Percentiles rank a stretch among this genome's conserved stretches.
phyloP scores from a whole-genome alignment of 2,797 vertebrate species.

The Natrix natrix region DNA sequence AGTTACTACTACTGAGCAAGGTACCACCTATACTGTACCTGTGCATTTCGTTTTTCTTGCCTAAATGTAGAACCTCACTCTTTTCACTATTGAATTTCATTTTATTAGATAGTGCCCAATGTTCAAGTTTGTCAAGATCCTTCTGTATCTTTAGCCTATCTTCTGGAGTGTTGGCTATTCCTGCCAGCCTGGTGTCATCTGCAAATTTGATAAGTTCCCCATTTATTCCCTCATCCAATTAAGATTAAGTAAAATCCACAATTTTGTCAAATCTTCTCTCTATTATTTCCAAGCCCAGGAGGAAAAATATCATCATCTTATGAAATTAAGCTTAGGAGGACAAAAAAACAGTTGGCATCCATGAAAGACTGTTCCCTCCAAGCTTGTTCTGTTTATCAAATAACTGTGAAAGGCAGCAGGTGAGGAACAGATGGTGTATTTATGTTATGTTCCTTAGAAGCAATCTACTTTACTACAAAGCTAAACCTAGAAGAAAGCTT shows the following conservation, averaged over 20 bases:
- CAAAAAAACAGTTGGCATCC: not conserved
- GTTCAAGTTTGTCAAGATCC: no score
- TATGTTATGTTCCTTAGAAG: not conserved
- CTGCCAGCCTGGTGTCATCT: no score
- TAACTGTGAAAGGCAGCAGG: not conserved
- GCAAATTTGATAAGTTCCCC: no score
- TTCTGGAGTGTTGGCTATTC: no score
- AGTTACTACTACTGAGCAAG: no score
- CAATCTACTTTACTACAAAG: not conserved
- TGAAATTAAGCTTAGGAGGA: not conserved
- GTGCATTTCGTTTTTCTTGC: no score
- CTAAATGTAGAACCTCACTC: no score
- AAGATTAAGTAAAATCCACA: not conserved
- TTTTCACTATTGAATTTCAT: no score
- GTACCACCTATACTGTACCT: no score
- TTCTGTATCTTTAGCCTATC: no score
- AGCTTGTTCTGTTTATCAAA: not conserved
- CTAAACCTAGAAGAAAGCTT: not conserved
- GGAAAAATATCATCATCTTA: not conserved
- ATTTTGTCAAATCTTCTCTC: not conserved
- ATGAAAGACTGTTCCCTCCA: not conserved
- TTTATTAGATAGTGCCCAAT: no score
- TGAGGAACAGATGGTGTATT: not conserved
- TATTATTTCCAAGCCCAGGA: not conserved
- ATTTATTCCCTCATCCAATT: no score